Evolutionary conservation across 2,888 invertebrate genomes (phyloP).

Genomic region (Heterodera filipjevi): DNA sequence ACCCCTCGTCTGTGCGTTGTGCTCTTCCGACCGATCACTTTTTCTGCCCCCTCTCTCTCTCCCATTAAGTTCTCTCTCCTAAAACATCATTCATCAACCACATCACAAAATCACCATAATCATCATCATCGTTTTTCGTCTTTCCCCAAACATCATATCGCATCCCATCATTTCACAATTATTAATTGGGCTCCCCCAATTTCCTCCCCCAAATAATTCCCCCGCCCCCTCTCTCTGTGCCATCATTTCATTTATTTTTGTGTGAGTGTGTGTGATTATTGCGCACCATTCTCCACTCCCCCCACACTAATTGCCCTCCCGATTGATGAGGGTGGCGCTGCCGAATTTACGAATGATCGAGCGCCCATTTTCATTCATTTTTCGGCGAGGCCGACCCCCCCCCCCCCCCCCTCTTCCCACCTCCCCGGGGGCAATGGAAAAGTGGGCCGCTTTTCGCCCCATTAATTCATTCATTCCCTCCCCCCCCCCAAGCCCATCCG

Average conservation of each 20-base stretch:
- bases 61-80: too few species aligned
- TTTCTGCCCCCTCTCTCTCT: background rate
- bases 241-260: background rate
- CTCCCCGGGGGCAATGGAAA: background rate
- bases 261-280: background rate
- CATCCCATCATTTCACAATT: background rate
- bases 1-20: too few species aligned
- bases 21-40: background rate
- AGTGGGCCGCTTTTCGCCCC: background rate
- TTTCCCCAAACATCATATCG: background rate
- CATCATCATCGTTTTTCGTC: background rate
- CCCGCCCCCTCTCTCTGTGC: background rate
- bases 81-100: background rate
- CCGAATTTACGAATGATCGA: conserved; percentile 3
- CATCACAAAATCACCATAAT: background rate
- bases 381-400: background rate
- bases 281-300: too few species aligned
- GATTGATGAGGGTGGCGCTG: background rate
- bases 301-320: conserved; percentile 14
- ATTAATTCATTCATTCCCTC: conserved; percentile 23
- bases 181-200: conserved; percentile 4
- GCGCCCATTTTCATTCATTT: background rate
- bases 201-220: background rate
- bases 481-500: conserved; percentile 17
- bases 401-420: conserved; percentile 4